Evolutionary conservation across 2,113 vertebrate genomes (phyloP).

Genomic region (Corvus hawaiiensis): DNA sequence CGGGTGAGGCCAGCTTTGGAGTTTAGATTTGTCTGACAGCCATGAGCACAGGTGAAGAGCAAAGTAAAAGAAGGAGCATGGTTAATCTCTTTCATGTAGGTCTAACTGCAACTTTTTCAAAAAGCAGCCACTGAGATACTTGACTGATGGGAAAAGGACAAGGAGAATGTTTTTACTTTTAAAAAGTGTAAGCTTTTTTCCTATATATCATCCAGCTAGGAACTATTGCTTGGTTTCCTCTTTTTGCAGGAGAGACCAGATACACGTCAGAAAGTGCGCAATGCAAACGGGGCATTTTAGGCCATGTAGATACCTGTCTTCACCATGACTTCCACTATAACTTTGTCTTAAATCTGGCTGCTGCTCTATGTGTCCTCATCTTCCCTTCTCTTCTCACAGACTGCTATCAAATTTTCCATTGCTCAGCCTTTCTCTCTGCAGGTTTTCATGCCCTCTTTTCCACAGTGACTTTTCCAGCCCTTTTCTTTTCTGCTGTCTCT

Average conservation of each 20-base stretch:
- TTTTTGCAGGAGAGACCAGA: neutral
- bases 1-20: fast-evolving
- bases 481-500: neutral
- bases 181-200: fast-evolving
- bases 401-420: neutral
- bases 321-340: neutral
- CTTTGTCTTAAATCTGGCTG: neutral
- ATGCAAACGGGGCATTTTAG: fast-evolving
- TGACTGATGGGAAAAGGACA: neutral
- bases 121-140: neutral
- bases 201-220: neutral
- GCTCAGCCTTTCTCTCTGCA: neutral
- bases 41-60: neutral
- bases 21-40: neutral
- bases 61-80: neutral
- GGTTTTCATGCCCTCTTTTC: neutral
- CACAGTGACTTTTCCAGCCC: neutral
- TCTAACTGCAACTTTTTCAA: neutral
- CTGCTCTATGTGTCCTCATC: neutral
- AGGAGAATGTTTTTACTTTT: neutral
- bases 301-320: neutral
- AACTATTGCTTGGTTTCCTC: neutral
- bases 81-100: neutral
- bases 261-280: neutral
- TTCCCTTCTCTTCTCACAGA: neutral